Evolutionary conservation across 2,797 vertebrate species (phyloP).

Genomic region (Tachyglossus aculeatus): DNA sequence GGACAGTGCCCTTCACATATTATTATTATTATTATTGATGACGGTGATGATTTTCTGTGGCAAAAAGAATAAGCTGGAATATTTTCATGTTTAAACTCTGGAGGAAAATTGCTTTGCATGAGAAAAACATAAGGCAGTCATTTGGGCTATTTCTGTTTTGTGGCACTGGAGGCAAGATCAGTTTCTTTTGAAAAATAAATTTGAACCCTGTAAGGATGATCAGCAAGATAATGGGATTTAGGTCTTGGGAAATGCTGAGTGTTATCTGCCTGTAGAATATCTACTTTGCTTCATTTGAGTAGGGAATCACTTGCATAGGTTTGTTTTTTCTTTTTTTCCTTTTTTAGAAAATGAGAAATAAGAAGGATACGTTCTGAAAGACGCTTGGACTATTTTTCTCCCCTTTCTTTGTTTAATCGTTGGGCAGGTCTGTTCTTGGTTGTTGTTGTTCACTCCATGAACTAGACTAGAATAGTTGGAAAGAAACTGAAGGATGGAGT

Average conservation of each 20-base stretch:
- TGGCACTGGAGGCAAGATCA: too few species aligned
- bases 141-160: too few species aligned
- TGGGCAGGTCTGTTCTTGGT: neutral
- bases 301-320: slow-evolving; percentile 19
- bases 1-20: too few species aligned
- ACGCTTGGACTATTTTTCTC: neutral
- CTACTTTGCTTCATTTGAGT: slow-evolving; percentile 33
- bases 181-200: slow-evolving; percentile 51
- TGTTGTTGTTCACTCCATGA: neutral
- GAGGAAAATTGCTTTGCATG: too few species aligned
- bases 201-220: slow-evolving; percentile 48
- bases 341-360: neutral
- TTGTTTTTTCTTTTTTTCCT: neutral
- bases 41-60: too few species aligned
- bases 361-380: neutral
- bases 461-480: slow-evolving; percentile 7
- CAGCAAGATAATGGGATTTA: slow-evolving; percentile 38
- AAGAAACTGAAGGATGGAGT: slow-evolving; percentile 50
- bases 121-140: too few species aligned
- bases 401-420: slow-evolving; percentile 27
- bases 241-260: slow-evolving; percentile 17
- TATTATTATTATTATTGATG: too few species aligned
- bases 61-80: too few species aligned
- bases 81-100: too few species aligned
- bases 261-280: slow-evolving; percentile 29